A percentile compares a stretch with the other conserved stretches of the same genome.
These are phyloP conservation scores for Ips nitidus DNA, from an alignment of 1,140 invertebrate species.

Conservation along the genomic window DNA sequence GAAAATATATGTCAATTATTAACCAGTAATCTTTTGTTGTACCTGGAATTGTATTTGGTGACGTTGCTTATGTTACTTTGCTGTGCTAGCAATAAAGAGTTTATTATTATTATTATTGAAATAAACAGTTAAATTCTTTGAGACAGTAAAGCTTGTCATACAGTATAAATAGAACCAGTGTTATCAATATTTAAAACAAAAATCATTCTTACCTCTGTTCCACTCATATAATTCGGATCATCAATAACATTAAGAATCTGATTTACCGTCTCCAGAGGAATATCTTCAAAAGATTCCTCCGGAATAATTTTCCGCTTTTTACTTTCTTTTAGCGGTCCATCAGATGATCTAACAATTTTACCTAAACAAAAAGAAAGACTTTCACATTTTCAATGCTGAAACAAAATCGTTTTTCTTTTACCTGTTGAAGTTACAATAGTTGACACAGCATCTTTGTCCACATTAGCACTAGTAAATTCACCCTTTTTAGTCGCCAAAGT, in stretches of 20 bases:
- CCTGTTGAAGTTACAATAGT: conserved; percentile 60
- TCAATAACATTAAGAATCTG: conserved; percentile 77
- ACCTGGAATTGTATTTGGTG: too few species aligned
- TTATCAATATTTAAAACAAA: neutral
- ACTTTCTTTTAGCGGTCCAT: conserved; percentile 39
- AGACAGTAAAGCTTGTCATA: too few species aligned
- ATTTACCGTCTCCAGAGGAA: conserved; percentile 69
- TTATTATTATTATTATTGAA: too few species aligned
- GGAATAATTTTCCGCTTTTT: conserved; percentile 44
- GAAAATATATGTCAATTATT: too few species aligned
- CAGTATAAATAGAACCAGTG: too few species aligned
- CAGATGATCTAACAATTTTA: conserved; percentile 28
- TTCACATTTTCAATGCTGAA: too few species aligned
- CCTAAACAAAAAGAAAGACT: conserved; percentile 10
- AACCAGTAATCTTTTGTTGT: too few species aligned
- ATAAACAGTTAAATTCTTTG: too few species aligned
- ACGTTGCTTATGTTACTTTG: too few species aligned
- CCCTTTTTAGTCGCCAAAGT: conserved; percentile 46
- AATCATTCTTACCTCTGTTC: conserved; percentile 66
- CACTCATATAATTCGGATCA: conserved; percentile 77
- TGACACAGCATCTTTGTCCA: conserved; percentile 66
- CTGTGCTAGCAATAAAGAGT: too few species aligned
- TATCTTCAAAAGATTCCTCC: conserved; percentile 60
- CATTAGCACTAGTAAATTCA: conserved; percentile 65
- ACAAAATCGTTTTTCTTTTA: neutral